Conservation (phyloP, 2,113 vertebrate genomes). For the Salvelinus alpinus region DNA sequence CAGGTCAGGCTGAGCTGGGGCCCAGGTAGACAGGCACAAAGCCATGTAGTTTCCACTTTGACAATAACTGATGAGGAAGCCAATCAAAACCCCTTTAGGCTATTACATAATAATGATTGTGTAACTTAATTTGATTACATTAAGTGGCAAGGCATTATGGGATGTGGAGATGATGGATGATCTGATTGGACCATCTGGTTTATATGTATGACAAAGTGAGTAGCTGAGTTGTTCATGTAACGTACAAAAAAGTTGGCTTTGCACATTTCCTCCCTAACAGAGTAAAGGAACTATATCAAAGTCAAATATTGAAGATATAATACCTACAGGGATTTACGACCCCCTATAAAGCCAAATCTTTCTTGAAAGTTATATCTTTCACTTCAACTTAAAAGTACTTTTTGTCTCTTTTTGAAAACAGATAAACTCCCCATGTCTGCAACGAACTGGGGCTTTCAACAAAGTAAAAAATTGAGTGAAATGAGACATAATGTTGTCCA, state of each 20-base stretch:
- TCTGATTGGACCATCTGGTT: slow-evolving; percentile 59
- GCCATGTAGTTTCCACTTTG: slow-evolving; percentile 13
- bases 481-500: too few species aligned
- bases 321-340: not conserved
- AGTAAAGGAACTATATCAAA: slow-evolving; percentile 1
- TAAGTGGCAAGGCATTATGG: slow-evolving; percentile 44
- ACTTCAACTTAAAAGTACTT: too few species aligned
- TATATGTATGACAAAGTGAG: slow-evolving; percentile 37
- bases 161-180: slow-evolving; percentile 57
- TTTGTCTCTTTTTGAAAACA: too few species aligned
- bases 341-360: too few species aligned
- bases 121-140: slow-evolving; percentile 47
- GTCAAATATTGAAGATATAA: not conserved
- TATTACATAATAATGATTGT: slow-evolving; percentile 25
- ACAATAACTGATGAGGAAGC: slow-evolving; percentile 19
- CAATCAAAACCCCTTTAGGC: slow-evolving; percentile 31
- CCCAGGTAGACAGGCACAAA: not conserved
- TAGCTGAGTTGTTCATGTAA: not conserved
- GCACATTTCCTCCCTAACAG: too few species aligned
- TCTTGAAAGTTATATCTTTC: too few species aligned
- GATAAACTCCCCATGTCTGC: too few species aligned
- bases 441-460: too few species aligned
- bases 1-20: not conserved
- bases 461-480: too few species aligned
- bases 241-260: too few species aligned